Evolutionary conservation across 1,140 invertebrate genomes (phyloP).

Genomic region (Alviniconcha marisindica): DNA sequence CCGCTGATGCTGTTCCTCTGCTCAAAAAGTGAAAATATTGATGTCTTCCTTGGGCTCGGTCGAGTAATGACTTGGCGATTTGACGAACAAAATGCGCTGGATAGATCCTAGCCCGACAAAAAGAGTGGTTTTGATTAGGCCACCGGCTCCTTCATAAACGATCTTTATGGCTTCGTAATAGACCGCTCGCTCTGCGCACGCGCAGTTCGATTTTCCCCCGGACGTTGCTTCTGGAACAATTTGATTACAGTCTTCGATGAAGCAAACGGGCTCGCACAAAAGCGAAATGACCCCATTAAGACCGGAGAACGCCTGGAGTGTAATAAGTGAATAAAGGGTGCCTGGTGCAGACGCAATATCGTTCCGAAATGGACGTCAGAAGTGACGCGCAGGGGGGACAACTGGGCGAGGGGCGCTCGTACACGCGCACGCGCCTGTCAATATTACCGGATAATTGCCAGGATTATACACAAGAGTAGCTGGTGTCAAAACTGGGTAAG

Average conservation of each 20-base stretch:
- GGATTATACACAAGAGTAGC: too few species aligned
- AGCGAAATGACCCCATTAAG: not conserved
- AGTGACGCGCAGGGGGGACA: not conserved
- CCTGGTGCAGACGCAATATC: constrained; percentile 2
- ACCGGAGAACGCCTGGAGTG: not conserved
- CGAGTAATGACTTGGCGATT: not conserved
- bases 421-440: not conserved
- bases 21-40: not conserved
- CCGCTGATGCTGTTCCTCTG: not conserved
- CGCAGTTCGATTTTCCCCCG: not conserved
- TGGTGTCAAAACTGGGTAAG: too few species aligned
- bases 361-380: not conserved
- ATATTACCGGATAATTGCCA: not conserved
- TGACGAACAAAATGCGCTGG: too few species aligned
- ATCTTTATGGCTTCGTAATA: constrained; percentile 19
- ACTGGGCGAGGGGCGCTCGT: not conserved
- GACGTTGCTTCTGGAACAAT: not conserved
- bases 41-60: not conserved
- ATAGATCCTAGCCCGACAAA: not conserved
- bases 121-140: constrained; percentile 15
- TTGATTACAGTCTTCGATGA: not conserved
- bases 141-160: not conserved
- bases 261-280: not conserved
- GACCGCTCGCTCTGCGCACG: not conserved
- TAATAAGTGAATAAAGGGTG: constrained; percentile 1